Evolutionary conservation across 1,140 invertebrate species (phyloP).

Genomic region (Aphelinus certus): DNA sequence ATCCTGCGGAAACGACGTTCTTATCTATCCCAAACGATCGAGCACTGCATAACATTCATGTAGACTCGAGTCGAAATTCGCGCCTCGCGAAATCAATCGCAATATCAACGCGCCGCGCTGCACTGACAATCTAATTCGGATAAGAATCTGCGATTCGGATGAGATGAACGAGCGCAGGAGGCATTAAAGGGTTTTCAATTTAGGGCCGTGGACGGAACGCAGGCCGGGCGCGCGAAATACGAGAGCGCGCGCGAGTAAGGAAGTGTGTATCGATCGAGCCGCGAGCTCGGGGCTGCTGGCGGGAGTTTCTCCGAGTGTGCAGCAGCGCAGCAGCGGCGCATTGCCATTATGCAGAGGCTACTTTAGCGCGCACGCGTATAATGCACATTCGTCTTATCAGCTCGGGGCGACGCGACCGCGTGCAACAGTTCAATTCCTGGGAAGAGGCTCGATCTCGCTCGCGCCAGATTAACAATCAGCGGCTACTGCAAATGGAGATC

Average conservation of each 20-base stretch:
- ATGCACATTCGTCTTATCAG: slow-evolving; percentile 26
- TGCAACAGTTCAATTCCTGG: slow-evolving; percentile 1
- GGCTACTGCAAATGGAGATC: slow-evolving; percentile 18
- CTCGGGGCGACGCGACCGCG: neutral
- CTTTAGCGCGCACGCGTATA: slow-evolving; percentile 7
- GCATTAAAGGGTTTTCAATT: too few species aligned
- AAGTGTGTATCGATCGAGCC: slow-evolving; percentile 11
- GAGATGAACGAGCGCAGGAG: too few species aligned
- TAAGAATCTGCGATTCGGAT: too few species aligned
- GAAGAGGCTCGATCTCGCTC: neutral
- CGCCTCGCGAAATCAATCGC: too few species aligned
- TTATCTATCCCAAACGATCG: too few species aligned
- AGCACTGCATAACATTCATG: too few species aligned
- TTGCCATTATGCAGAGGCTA: slow-evolving; percentile 7
- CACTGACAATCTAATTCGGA: too few species aligned
- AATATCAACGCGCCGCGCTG: too few species aligned
- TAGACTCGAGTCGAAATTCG: too few species aligned
- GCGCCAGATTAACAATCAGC: slow-evolving; percentile 9
- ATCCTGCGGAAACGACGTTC: too few species aligned
- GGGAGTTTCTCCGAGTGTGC: neutral
- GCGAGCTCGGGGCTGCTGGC: neutral
- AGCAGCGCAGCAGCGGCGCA: neutral
- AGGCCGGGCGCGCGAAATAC: neutral
- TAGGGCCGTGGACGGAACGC: too few species aligned
- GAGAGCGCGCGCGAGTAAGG: neutral